These are phyloP conservation scores for Drosophila kurseongensis DNA, from an alignment of 1,140 invertebrate species.

Conservation along the genomic window DNA sequence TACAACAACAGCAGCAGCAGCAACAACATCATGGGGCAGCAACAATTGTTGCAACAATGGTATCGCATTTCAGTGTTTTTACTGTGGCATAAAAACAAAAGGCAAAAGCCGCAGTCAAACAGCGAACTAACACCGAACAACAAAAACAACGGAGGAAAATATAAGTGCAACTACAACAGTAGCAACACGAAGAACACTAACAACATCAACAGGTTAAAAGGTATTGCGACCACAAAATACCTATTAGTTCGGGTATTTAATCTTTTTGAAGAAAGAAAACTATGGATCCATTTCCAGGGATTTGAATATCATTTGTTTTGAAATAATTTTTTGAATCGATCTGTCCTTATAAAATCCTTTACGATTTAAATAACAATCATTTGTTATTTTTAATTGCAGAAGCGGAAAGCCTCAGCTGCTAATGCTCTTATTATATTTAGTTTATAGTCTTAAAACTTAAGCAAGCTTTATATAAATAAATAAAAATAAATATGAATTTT, in stretches of 20 bases:
- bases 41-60: constrained; percentile 74
- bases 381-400: too few species aligned
- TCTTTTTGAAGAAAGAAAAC: too few species aligned
- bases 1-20: constrained; percentile 19
- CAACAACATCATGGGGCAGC: constrained; percentile 35
- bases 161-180: constrained; percentile 35
- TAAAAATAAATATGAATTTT: too few species aligned
- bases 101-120: constrained; percentile 79
- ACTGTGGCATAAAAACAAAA: constrained; percentile 81
- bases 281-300: too few species aligned
- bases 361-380: too few species aligned
- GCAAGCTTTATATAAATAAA: too few species aligned
- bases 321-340: too few species aligned
- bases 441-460: too few species aligned
- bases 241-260: background rate
- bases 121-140: constrained; percentile 61
- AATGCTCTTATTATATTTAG: too few species aligned
- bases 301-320: too few species aligned
- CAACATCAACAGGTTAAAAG: background rate
- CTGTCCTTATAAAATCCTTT: too few species aligned
- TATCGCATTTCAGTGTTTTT: constrained; percentile 81
- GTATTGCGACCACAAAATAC: constrained; percentile 8
- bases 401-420: too few species aligned
- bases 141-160: constrained; percentile 34
- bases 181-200: constrained; percentile 30